Base-by-base conservation (phyloP, 2,113 vertebrate species). In the Ranitomeya imitator region DNA sequence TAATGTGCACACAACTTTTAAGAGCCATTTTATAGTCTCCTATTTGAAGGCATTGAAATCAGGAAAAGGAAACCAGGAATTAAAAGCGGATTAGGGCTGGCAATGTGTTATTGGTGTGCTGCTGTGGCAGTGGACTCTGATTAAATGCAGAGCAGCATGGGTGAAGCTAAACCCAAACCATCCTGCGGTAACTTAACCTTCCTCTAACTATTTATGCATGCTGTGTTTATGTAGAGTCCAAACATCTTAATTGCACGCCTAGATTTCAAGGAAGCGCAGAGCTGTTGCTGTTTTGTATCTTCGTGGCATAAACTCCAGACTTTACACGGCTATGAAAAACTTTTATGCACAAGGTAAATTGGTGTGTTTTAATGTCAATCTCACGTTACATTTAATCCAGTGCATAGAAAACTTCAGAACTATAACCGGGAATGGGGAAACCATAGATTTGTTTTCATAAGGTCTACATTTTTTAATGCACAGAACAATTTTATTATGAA, bases 111-210 rank as follows among this genome's bases (percentile, higher is more conserved):
- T 69, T 81, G 90, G 79, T 92, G 65, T 73, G 87, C 90, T 77
- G 90, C 91, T 89, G 52, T 1, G 88, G 92, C 83, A 92, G 74
- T 71, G 89, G 85, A 93, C 77, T 82, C 90, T 90, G 88, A 93
- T 91, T 93, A 93, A 94, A 92, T 65, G 90, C 92, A 91, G 90
- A 92, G 77, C 87, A 90, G 90, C 12, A 15, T 59, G 87, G 73
- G 60, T 90, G 89, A 92, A 93, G 90, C 79, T 89, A 93, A 94
- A 94, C 89, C 86, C 91, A 93, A 93, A 89, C 83, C 87, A 85
- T 92, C 88, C 79, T 85, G 90, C 73, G 90, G 91, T 86, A 92
- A 94, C 90, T 86, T 86, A 92, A 89, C 86, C 90, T 89, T 86
- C 92, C 86, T 80, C 89, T 91, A 91, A 91, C 87, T 90, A 88